Percentiles rank a stretch among this genome's conserved stretches.
phyloP scores from a whole-genome alignment of 1,140 invertebrate genomes.

The Geopemphigus sp. region DNA sequence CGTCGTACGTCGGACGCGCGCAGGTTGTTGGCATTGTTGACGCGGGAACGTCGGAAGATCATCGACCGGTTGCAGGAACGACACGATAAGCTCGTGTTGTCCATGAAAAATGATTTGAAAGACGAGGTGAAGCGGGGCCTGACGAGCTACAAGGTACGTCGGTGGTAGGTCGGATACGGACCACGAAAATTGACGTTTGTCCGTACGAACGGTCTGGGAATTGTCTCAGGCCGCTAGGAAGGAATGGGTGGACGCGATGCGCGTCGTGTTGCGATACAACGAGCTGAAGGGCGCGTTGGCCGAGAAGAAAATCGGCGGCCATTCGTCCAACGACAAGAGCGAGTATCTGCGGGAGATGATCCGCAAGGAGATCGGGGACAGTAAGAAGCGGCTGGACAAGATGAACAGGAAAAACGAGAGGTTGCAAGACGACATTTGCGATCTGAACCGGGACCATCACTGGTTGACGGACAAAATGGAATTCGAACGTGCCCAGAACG shows the following conservation, averaged over 20 bases:
- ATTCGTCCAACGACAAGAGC: background rate
- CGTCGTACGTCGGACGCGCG: background rate
- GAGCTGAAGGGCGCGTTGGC: background rate
- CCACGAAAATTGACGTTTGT: no score
- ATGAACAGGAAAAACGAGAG: background rate
- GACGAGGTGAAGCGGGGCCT: slow-evolving; percentile 25
- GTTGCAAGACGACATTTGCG: slow-evolving; percentile 21
- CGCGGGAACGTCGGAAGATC: slow-evolving; percentile 22
- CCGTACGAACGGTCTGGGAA: no score
- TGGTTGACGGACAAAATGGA: slow-evolving; percentile 21
- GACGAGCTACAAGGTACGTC: background rate
- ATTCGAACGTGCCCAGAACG: background rate
- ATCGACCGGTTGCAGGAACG: slow-evolving; percentile 2
- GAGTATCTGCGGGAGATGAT: slow-evolving; percentile 37
- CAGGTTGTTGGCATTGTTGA: slow-evolving; percentile 34
- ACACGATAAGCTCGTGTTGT: background rate
- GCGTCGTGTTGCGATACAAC: slow-evolving; percentile 23
- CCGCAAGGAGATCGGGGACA: slow-evolving; percentile 23
- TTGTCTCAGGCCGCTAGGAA: background rate
- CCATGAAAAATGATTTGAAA: slow-evolving; percentile 20
- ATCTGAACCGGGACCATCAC: slow-evolving; percentile 5
- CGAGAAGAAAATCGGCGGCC: background rate
- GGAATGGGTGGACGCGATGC: slow-evolving; percentile 36
- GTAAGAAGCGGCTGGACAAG: slow-evolving; percentile 9
- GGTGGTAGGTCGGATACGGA: no score